These are phyloP conservation scores for Steatornis caripensis DNA, from an alignment of 2,113 vertebrate species.

Conservation along the genomic window DNA sequence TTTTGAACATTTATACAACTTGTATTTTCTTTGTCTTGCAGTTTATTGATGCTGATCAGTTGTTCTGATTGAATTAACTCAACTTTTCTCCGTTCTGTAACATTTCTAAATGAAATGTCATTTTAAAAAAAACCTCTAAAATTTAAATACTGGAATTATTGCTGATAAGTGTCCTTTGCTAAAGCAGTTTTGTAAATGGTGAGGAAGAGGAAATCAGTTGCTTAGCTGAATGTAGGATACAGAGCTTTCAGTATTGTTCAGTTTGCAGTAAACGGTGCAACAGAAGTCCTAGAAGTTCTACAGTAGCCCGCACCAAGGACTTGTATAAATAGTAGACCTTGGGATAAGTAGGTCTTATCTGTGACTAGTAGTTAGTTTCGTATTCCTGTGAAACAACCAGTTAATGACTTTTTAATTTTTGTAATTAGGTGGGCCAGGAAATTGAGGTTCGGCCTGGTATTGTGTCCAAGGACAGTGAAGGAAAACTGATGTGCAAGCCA, in stretches of 20 bases:
- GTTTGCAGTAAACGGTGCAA: neutral
- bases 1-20: neutral
- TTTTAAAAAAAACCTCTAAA: neutral
- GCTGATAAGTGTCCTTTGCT: neutral
- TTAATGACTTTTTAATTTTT: neutral
- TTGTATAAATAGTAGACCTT: neutral
- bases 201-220: neutral
- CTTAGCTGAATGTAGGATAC: neutral
- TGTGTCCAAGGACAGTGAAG: slow-evolving; percentile 98
- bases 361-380: neutral
- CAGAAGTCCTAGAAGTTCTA: neutral
- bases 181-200: neutral
- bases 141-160: neutral
- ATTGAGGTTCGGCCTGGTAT: slow-evolving; percentile 96
- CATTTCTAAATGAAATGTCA: neutral
- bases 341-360: neutral
- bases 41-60: neutral
- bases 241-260: neutral
- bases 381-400: neutral
- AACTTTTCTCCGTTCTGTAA: neutral
- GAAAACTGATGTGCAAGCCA: slow-evolving; percentile 99
- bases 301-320: neutral
- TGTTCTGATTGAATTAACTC: neutral
- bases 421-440: slow-evolving; percentile 92
- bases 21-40: neutral